Conservation (phyloP, 2,888 invertebrate genomes). For the Andrena dorsata region DNA sequence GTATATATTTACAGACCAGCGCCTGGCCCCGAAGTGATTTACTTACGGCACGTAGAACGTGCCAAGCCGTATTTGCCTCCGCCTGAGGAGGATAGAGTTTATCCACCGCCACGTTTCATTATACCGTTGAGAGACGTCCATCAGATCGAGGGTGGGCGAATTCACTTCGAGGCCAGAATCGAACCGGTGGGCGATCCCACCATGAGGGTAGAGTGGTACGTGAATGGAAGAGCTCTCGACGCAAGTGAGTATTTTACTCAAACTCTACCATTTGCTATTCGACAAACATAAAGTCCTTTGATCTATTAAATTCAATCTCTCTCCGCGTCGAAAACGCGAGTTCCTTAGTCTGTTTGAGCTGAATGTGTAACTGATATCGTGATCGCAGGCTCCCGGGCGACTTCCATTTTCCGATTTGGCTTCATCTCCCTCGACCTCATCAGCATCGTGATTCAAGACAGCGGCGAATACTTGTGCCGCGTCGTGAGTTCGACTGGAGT, state of each 20-base stretch:
- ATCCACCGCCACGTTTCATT: constrained; percentile 96
- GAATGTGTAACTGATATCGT: background rate
- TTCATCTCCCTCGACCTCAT: constrained; percentile 97
- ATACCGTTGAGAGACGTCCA: constrained; percentile 93
- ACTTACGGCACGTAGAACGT: constrained; percentile 96
- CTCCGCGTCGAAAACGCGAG: background rate
- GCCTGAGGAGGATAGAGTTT: constrained; percentile 94
- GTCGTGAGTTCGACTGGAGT: constrained; percentile 94
- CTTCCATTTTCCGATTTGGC: constrained; percentile 98
- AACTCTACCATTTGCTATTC: background rate
- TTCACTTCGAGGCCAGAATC: constrained; percentile 98
- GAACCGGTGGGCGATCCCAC: constrained; percentile 98
- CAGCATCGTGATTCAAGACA: constrained; percentile 93
- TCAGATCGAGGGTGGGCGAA: constrained; percentile 95
- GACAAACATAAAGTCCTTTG: too few relatives aligned
- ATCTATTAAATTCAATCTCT: background rate
- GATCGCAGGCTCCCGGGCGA: constrained; percentile 94
- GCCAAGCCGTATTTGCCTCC: constrained; percentile 93
- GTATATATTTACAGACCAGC: constrained; percentile 88
- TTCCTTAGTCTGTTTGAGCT: background rate
- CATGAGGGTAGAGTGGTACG: constrained; percentile 98
- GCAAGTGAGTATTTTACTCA: constrained; percentile 90
- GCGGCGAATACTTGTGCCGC: constrained; percentile 96
- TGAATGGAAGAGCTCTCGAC: constrained; percentile 95
- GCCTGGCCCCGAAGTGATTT: constrained; percentile 97